Base-by-base conservation (phyloP, 2,888 invertebrate species). In the Archips crataeganus region DNA sequence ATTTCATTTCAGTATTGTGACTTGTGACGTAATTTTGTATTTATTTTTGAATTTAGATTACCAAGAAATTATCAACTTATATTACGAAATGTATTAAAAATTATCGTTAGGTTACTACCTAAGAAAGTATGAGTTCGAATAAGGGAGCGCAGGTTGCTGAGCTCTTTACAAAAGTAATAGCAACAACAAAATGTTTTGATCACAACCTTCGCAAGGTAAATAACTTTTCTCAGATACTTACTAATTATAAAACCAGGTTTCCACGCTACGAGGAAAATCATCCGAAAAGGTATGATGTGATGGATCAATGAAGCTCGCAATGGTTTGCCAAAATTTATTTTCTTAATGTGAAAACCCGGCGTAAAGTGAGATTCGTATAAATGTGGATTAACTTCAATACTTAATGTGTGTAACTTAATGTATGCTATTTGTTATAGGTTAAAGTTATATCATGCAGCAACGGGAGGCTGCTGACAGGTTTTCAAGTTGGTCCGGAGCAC, bases 391-490 rank as follows among this genome's bases (percentile, higher is more conserved):
- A 23, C 1, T 23, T 23, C 23, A 23, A 23, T 23, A 23, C 23
- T 23, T 23, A 1, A 1, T 23, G 23, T 23, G 23, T 23, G 23
- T 39, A 4, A 6, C 13, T 62, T 39, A 32, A 36, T 9, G 34
- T 90, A 93, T 89, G 92, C 92, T 85, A 75, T 69, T 59, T 42
- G 2, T 83, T 81, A 3, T 76, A 94, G 94, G 82, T 94, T 8
- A 90, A 89, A 77, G 88, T 94, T 6, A 81, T 91, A 57, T 80
- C 85, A 39, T 96, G 96, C 73, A 96, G 95, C n/a, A 92, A 96
- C 79, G 98, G 98, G 0, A 95, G 94, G 66, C 96, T 97, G 86
- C 87, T 95, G 42, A 98, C 97, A 23, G 97, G 98, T 87, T 96
- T 98, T 83, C 95, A 95, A 79, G 96, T 98, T 0, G 95, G 93